phyloP scores from a whole-genome alignment of 2,113 vertebrate genomes.

The human region DNA sequence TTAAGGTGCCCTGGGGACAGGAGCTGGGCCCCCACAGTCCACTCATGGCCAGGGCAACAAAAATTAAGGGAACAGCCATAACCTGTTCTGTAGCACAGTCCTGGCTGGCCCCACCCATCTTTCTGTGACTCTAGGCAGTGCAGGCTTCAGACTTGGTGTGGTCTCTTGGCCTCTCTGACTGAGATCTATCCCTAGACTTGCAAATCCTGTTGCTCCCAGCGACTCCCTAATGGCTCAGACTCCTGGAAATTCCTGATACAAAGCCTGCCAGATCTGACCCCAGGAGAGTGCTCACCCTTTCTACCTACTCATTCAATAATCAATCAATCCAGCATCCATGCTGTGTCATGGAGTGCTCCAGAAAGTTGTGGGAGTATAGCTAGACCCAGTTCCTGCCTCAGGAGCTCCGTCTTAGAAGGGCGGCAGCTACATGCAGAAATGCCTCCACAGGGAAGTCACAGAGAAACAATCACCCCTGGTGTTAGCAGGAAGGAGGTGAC shows the following conservation, averaged over 20 bases:
- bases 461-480: background rate
- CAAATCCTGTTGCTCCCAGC: background rate
- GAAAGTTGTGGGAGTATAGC: background rate
- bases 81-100: background rate
- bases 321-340: too few relatives aligned
- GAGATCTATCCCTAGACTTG: background rate
- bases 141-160: background rate
- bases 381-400: background rate
- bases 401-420: background rate
- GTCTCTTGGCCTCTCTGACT: background rate
- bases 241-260: background rate
- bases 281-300: background rate
- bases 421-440: background rate
- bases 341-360: background rate
- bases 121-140: background rate
- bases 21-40: background rate
- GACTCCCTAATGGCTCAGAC: background rate
- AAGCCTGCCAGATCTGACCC: background rate
- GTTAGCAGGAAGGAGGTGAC: background rate
- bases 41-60: background rate
- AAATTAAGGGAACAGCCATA: background rate
- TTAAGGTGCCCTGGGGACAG: conserved; percentile 14
- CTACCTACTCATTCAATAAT: background rate
- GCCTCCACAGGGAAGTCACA: background rate
- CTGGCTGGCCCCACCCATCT: background rate